Percentiles rank a stretch among this genome's conserved stretches.
Evolutionary conservation across 2,113 vertebrate species (phyloP).

Genomic region (Lepisosteus osseus): DNA sequence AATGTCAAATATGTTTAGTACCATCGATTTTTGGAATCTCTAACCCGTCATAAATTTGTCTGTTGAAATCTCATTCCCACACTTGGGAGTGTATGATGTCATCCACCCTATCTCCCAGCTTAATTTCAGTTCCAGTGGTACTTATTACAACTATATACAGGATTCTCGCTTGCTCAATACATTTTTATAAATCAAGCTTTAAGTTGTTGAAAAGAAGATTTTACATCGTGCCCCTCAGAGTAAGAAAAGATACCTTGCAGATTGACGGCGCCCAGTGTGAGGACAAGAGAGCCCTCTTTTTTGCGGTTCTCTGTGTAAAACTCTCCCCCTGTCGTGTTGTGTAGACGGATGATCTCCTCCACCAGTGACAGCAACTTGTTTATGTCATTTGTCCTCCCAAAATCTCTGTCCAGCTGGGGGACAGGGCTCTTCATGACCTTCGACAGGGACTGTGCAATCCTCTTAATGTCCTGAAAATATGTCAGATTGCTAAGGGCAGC

Average conservation of each 20-base stretch:
- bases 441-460: constrained; percentile 78
- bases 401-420: constrained; percentile 51
- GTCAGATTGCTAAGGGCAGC: neutral
- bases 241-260: constrained; percentile 64
- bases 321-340: constrained; percentile 59
- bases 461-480: constrained; percentile 74
- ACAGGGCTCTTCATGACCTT: constrained; percentile 74
- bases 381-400: constrained; percentile 71
- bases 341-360: constrained; percentile 77
- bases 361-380: constrained; percentile 79
- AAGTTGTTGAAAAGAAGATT: too few species aligned
- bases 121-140: too few species aligned
- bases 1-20: too few species aligned
- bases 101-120: too few species aligned
- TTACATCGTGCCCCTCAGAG: too few species aligned
- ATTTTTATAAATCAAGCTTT: too few species aligned
- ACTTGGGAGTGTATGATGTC: too few species aligned
- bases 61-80: too few species aligned
- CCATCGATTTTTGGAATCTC: too few species aligned
- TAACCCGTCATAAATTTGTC: too few species aligned
- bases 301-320: constrained; percentile 65
- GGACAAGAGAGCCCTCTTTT: constrained; percentile 53
- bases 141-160: too few species aligned
- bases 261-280: constrained; percentile 61
- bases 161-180: too few species aligned